Conservation (phyloP, 2,797 vertebrate species). For the Garrulus glandarius region DNA sequence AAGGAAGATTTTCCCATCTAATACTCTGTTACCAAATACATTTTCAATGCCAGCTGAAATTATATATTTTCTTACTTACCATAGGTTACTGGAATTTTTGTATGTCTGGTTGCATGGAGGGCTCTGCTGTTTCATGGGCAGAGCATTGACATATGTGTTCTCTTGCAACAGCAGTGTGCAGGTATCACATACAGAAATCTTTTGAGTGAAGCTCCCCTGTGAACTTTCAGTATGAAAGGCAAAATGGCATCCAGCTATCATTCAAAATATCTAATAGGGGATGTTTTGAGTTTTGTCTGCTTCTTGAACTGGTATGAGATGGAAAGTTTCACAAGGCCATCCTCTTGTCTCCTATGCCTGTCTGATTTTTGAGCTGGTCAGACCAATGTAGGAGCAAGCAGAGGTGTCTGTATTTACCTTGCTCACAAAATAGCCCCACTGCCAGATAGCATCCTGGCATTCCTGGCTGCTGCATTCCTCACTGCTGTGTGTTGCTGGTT, state of each 20-base stretch:
- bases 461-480: rapidly evolving
- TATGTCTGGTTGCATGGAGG: not conserved
- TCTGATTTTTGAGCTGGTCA: not conserved
- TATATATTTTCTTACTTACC: not conserved
- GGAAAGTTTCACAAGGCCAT: rapidly evolving
- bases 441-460: not conserved
- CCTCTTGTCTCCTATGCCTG: rapidly evolving
- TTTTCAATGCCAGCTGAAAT: not conserved
- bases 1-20: not conserved
- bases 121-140: rapidly evolving
- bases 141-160: rapidly evolving
- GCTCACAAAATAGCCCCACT: not conserved
- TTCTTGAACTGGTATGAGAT: not conserved
- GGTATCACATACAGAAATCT: not conserved
- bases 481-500: not conserved
- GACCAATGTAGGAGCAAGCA: not conserved
- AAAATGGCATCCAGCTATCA: not conserved
- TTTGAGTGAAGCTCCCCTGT: rapidly evolving
- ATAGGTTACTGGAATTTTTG: not conserved
- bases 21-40: not conserved
- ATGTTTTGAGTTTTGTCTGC: not conserved
- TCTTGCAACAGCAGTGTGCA: not conserved
- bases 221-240: not conserved
- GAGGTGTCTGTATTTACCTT: not conserved
- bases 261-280: not conserved